These are phyloP conservation scores for Trachelipus rathkii DNA, from an alignment of 1,140 invertebrate genomes.

Conservation along the genomic window DNA sequence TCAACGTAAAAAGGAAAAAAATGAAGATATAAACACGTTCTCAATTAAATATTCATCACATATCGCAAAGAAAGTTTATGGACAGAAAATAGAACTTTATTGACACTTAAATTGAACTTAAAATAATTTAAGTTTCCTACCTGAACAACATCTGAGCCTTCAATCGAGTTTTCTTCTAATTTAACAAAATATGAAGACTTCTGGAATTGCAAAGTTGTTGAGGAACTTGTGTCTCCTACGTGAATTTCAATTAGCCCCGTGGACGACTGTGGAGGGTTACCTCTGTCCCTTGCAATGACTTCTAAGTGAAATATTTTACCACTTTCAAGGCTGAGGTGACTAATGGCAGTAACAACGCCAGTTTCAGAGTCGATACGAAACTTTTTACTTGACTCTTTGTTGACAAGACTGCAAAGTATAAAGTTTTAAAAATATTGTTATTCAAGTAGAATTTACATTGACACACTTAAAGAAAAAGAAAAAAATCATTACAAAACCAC, in stretches of 20 bases:
- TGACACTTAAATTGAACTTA: too few species aligned
- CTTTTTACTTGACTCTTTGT: constrained; percentile 59
- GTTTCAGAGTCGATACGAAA: constrained; percentile 83
- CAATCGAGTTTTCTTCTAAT: constrained; percentile 70
- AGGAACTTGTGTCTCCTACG: constrained; percentile 63
- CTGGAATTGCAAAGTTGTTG: constrained; percentile 69
- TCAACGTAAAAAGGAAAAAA: not conserved
- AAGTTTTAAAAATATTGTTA: not conserved
- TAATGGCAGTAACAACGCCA: constrained; percentile 72
- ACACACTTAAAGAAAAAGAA: too few species aligned
- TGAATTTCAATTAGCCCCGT: constrained; percentile 75
- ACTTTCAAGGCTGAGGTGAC: constrained; percentile 71
- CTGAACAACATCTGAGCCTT: constrained; percentile 68
- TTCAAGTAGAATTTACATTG: not conserved
- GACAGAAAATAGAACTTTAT: too few species aligned
- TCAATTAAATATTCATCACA: too few species aligned
- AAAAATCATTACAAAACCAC: not conserved
- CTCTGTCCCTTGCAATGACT: constrained; percentile 80
- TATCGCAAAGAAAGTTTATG: too few species aligned
- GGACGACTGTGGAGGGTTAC: constrained; percentile 71
- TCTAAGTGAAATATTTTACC: constrained; percentile 74
- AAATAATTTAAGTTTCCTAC: not conserved
- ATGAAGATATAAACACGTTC: too few species aligned
- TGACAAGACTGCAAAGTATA: constrained; percentile 52
- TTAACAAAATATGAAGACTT: constrained; percentile 70